Evolutionary conservation across 2,113 vertebrate species (phyloP).

Genomic region (Orientallactaga bullata): DNA sequence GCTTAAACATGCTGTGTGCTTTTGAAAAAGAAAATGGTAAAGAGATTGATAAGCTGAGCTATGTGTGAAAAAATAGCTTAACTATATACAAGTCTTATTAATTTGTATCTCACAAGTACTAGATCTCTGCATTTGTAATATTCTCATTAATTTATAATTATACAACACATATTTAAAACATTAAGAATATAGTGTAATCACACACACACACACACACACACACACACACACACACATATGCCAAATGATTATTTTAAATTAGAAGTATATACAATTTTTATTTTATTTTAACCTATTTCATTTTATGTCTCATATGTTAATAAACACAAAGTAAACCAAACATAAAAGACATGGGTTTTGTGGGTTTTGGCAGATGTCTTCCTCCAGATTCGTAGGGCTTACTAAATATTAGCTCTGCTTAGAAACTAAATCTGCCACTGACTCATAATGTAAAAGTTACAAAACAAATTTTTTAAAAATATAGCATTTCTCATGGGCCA

Average conservation of each 20-base stretch:
- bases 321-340: not conserved
- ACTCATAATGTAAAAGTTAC: constrained; percentile 4
- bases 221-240: not conserved
- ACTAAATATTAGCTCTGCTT: not conserved
- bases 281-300: not conserved
- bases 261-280: not conserved
- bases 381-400: not conserved
- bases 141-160: not conserved
- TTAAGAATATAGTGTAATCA: not conserved
- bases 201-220: not conserved
- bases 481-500: not conserved
- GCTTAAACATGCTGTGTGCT: not conserved
- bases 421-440: not conserved
- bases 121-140: constrained; percentile 12
- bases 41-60: not conserved
- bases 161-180: not conserved
- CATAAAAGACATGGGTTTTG: not conserved
- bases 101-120: not conserved
- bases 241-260: constrained; percentile 25
- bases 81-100: not conserved
- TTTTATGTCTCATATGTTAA: not conserved
- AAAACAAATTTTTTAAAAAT: constrained; percentile 5
- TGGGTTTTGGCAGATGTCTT: not conserved
- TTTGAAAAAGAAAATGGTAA: not conserved
- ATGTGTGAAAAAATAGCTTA: constrained; percentile 8